phyloP scores from a whole-genome alignment of 2,797 vertebrate genomes.

The Sebastes miniatus region DNA sequence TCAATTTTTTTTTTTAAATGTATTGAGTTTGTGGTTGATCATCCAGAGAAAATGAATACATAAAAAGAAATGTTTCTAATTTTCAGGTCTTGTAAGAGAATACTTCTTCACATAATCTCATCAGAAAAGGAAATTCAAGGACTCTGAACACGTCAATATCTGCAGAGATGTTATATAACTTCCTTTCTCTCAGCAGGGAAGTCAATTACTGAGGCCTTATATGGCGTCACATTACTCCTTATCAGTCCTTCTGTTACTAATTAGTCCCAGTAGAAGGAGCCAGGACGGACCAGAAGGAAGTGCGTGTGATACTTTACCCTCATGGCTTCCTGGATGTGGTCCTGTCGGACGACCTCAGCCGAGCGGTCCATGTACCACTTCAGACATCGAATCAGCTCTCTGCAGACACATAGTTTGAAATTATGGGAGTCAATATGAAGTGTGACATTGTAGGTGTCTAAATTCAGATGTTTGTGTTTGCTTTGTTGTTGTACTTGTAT shows the following conservation, averaged over 20 bases:
- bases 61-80: conserved; percentile 23
- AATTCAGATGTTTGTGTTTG: not conserved
- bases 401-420: conserved; percentile 58
- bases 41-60: conserved; percentile 35
- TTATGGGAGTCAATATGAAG: not conserved
- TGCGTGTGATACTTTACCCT: conserved; percentile 80
- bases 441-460: not conserved
- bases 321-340: conserved; percentile 99
- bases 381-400: conserved; percentile 96
- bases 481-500: conserved; percentile 88
- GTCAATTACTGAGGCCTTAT: conserved; percentile 17
- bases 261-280: conserved; percentile 36
- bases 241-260: conserved; percentile 44
- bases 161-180: conserved; percentile 23
- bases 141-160: conserved; percentile 24
- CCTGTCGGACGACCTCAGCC: conserved; percentile 95
- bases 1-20: not conserved
- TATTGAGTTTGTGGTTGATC: conserved; percentile 7
- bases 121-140: conserved; percentile 22
- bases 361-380: conserved; percentile 99
- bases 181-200: conserved; percentile 27
- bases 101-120: conserved; percentile 11
- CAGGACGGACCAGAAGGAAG: conserved; percentile 8
- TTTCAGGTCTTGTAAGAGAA: not conserved
- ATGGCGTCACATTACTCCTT: conserved; percentile 38